Evolutionary conservation across 2,113 vertebrate genomes (phyloP), one percentile per base, ranked within the genome.

Genomic region (Elgaria multicarinata): DNA sequence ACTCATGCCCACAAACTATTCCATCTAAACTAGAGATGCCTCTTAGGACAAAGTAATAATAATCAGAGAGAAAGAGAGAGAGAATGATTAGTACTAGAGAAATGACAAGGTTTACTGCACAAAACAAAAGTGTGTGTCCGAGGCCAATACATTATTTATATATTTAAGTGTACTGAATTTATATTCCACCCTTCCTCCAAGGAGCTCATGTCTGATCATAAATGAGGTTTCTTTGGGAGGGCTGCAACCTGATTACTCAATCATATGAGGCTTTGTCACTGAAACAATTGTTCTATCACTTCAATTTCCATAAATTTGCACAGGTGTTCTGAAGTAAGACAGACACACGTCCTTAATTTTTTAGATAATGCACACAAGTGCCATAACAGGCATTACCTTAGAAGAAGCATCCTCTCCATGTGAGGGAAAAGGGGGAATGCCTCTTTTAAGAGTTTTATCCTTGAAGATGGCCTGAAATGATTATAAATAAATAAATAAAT

Each of bases 81-180:
- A 46, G 64, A 69, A n/a, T 95, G 90, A 96, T 95, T 87, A 96
- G 75, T 93, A 92, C 64, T 86, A 90, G 94, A 94, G 66, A 93
- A 86, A 93, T 82, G 20, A 88, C 82, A 93, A 96, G 3, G 85
- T 8, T 93, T 94, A 75, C 83, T 85, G 86, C 88, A 84, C 85
- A 90, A 62, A 53, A 53, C 50, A 44, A n/a, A 4, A 36, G 10
- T 24, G 3, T 44, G 20, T 14, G 69, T 22, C 3, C 2, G 10
- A 33, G 33, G 36, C 22, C 46, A 82, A 50, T 78, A 78, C 7
- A 12, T 53, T 36, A 71, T 53, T n/a, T 71, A 53, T 71, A 26
- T 9, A 24, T 28, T n/a, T 75, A 77, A 22, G 12, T 50, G 16
- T 42, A 33, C 24, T n/a, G 10, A 33, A 55, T 50, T 67, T 53